Evolutionary conservation across 2,113 vertebrate genomes (phyloP), one percentile per base, ranked within the genome.

Genomic region (Aplodontia rufa): DNA sequence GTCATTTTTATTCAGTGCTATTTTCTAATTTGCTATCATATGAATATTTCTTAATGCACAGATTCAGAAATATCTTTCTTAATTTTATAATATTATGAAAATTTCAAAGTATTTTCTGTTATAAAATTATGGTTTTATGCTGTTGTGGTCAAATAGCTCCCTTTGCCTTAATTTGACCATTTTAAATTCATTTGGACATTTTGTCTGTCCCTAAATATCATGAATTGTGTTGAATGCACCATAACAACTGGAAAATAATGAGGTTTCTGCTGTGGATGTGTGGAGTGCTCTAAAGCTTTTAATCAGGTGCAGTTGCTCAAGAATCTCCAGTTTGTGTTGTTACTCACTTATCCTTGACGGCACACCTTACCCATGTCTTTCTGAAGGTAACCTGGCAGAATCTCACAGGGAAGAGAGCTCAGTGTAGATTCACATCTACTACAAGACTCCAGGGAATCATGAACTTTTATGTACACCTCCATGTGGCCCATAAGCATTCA

Each of bases 361-460:
- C 8, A 7, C 13, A 5, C 7, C 5, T 85, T 17, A 11, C 22
- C 28, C 5, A 28, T 22, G 4, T 26, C 12, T 78, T 71, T 58
- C 22, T 35, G 30, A 55, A 47, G 35, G 28, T 12, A 32, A n/a
- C 14, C 14, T 37, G 4, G 10, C 8, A 87, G 28, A 91, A 19
- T 14, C 2, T 40, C 2, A 26, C 20, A 6, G 19, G 32, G 8
- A 49, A 51, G 30, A 72, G 4, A 35, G 6, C 6, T 26, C 0
- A 26, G 7, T 26, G 1, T 17, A 22, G 49, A n/a, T 5, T 28
- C 3, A 19, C 6, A 1, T 20, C 30, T 3, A 35, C 0, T 14
- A 5, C 7, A 4, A 85, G 13, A 26, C 0, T 66, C 28, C 42
- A 2, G 19, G 13, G 9, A 2, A 58, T n/a, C 24, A 26, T 62